Conservation (phyloP, 2,888 invertebrate genomes). For the Oscheius sp. region DNA sequence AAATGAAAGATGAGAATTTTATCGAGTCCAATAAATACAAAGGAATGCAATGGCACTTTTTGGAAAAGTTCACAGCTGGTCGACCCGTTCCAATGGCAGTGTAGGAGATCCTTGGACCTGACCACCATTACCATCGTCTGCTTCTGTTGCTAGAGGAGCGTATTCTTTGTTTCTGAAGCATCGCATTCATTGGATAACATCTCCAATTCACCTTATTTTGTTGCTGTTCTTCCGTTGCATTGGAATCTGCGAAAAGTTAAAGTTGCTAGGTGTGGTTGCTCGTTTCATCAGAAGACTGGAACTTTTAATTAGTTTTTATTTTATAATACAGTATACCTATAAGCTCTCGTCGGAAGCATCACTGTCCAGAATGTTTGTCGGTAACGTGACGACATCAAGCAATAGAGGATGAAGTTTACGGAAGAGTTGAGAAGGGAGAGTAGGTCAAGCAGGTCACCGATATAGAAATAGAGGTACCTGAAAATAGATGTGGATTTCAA, state of each 20-base stretch:
- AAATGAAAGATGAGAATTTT: not conserved
- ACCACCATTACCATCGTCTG: slow-evolving; percentile 31
- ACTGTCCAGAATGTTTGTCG: slow-evolving; percentile 67
- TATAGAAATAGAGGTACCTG: slow-evolving; percentile 61
- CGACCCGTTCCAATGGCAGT: slow-evolving; percentile 35
- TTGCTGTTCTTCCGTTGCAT: slow-evolving; percentile 41
- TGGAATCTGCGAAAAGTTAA: slow-evolving; percentile 49
- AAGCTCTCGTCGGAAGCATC: slow-evolving; percentile 58
- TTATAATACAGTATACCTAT: slow-evolving; percentile 39
- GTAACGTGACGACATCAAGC: slow-evolving; percentile 79
- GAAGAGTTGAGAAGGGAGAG: slow-evolving; percentile 82
- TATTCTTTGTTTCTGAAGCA: slow-evolving; percentile 45
- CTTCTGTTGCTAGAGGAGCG: slow-evolving; percentile 48
- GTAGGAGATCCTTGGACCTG: slow-evolving; percentile 24
- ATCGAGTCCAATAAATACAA: not conserved
- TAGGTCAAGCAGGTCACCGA: slow-evolving; percentile 83
- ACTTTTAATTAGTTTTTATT: not conserved
- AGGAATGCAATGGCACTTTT: slow-evolving; percentile 31
- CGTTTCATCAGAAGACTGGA: slow-evolving; percentile 45
- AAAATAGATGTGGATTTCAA: slow-evolving; percentile 4
- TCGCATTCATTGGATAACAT: not conserved
- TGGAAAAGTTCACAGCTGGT: slow-evolving; percentile 26
- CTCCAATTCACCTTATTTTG: slow-evolving; percentile 20
- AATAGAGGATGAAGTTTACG: slow-evolving; percentile 84
- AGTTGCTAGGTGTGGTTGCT: slow-evolving; percentile 45